Base-by-base conservation (phyloP, 2,113 vertebrate genomes). In the Xyrauchen texanus region DNA sequence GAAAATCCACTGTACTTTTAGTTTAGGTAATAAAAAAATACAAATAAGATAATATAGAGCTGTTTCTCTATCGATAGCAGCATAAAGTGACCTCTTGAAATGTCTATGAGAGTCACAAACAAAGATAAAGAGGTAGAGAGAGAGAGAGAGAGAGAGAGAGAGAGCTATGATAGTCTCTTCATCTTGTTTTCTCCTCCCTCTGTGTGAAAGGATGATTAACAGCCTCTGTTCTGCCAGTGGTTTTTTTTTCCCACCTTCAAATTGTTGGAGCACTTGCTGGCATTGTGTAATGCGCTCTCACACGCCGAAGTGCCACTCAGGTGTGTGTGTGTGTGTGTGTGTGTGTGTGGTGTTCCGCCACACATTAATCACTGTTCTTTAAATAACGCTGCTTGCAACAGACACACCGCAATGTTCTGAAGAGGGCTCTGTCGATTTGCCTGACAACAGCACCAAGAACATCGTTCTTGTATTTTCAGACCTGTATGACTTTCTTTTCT, bases 311-410 rank as follows among this genome's bases (percentile, higher is more conserved):
- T 69, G 74, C 68, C 34, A 55, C 46, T 46, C 34, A n/a, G 76
- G 85, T 69, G 84, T 86, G 81, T 84, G 34, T 42, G 62, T n/a
- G 55, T n/a, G 85, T 69, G 84, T 86, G 81, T 84, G n/a, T n/a
- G n/a, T n/a, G 49, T 51, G 34, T 42, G 62, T n/a, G 55, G 87
- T 84, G 83, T 89, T 89, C 88, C 86, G 90, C 84, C 81, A 82
- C 85, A 88, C 88, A 94, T 92, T 92, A 94, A 95, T 94, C 87
- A 90, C 90, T 86, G 83, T 90, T 90, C 93, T 93, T 89, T 86
- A 91, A 88, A 93, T 93, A 93, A 91, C 88, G 89, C 44, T 80
- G 87, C 85, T 87, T 85, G 87, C 86, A 88, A 86, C 86, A 89
- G 91, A 89, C 85, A 34, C 21, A 34, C 21, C 3, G 21, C 21